Conservation (phyloP, 2,888 invertebrate species). For the Chymomyza amoena region DNA sequence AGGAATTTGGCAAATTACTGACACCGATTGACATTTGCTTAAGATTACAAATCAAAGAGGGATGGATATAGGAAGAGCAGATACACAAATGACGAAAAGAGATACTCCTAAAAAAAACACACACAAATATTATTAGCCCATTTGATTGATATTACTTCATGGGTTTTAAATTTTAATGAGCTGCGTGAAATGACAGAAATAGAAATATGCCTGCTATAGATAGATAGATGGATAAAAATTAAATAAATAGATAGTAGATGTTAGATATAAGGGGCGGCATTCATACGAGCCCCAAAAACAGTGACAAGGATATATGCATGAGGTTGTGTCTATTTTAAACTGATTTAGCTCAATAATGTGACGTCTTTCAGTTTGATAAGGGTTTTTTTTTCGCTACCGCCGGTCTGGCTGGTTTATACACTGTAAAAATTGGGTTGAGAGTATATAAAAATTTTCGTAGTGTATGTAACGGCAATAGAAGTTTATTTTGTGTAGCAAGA, state of each 20-base stretch:
- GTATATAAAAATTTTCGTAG: too few species aligned
- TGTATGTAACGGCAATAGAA: too few species aligned
- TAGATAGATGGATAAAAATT: slow-evolving; percentile 4
- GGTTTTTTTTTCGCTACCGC: background rate
- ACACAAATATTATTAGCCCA: slow-evolving; percentile 1
- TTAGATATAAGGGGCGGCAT: background rate
- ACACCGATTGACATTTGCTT: slow-evolving; percentile 56
- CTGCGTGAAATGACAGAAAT: slow-evolving; percentile 4
- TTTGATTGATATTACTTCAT: slow-evolving; percentile 11
- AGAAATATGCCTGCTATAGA: background rate
- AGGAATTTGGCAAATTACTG: slow-evolving; percentile 64
- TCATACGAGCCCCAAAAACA: background rate
- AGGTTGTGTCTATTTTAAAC: background rate
- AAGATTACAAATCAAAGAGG: slow-evolving; percentile 41
- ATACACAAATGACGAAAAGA: background rate
- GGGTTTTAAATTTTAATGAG: slow-evolving; percentile 9
- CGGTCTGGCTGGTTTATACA: too few species aligned
- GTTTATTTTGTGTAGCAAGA: too few species aligned
- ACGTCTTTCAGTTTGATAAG: background rate
- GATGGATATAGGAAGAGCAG: slow-evolving; percentile 9
- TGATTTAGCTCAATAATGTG: background rate
- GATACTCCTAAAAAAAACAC: background rate
- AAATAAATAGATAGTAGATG: background rate
- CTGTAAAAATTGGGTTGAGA: too few species aligned
- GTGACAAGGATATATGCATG: background rate